A percentile compares a stretch with the other conserved stretches of the same genome.
Evolutionary conservation across 2,113 vertebrate species (phyloP).

Genomic region (Pseudolaguvia tuberculata): DNA sequence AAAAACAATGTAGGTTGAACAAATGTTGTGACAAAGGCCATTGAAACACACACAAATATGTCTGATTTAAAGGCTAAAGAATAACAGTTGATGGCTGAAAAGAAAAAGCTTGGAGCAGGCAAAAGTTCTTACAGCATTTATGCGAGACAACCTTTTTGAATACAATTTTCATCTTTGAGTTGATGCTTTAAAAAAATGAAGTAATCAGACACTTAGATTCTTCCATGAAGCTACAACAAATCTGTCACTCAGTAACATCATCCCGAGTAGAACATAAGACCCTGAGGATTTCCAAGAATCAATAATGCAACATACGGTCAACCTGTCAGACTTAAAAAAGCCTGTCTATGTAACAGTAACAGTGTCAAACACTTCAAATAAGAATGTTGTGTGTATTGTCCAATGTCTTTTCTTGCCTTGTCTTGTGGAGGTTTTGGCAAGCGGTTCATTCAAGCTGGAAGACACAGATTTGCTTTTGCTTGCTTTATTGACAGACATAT

Average conservation of each 20-base stretch:
- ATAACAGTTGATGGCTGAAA: constrained; percentile 42
- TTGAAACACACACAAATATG: constrained; percentile 19
- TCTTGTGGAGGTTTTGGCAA: not conserved
- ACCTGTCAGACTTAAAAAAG: constrained; percentile 20
- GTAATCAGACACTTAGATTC: constrained; percentile 13
- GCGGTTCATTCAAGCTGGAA: not conserved
- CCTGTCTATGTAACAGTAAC: constrained; percentile 19
- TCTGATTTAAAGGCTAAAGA: constrained; percentile 41
- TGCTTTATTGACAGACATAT: constrained; percentile 3
- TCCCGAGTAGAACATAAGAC: constrained; percentile 19
- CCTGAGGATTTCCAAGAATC: constrained; percentile 11
- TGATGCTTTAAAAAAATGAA: too few relatives aligned
- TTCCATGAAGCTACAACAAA: constrained; percentile 8
- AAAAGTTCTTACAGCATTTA: constrained; percentile 32
- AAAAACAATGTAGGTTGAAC: not conserved
- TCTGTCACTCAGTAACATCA: constrained; percentile 22
- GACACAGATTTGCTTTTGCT: not conserved
- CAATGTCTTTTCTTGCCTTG: constrained; percentile 15
- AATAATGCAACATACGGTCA: constrained; percentile 36
- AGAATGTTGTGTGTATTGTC: constrained; percentile 22
- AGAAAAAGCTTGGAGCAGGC: constrained; percentile 32
- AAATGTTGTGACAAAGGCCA: constrained; percentile 32
- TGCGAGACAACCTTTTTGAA: constrained; percentile 34
- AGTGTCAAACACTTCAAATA: constrained; percentile 32
- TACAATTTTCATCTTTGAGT: constrained; percentile 25